Percentiles rank a stretch among this genome's conserved stretches.
Evolutionary conservation across 2,797 vertebrate genomes (phyloP).

Genomic region (Sebastes vulpes): DNA sequence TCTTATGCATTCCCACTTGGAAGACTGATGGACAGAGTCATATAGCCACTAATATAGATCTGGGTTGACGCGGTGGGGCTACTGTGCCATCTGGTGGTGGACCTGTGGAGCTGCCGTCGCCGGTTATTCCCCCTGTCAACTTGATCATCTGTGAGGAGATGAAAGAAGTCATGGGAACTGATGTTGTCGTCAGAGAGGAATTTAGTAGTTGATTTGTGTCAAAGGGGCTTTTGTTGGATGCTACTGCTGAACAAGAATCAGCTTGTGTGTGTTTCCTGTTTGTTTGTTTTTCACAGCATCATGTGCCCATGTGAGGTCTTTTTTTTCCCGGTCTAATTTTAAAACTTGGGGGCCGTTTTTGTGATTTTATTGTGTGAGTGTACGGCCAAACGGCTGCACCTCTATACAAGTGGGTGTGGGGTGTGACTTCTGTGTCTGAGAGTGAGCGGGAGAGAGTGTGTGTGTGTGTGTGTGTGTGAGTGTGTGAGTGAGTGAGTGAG

Average conservation of each 20-base stretch:
- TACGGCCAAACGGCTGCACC: conserved; percentile 43
- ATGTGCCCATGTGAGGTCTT: neutral
- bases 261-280: neutral
- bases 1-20: conserved; percentile 10
- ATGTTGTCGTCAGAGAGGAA: neutral
- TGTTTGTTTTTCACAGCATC: neutral
- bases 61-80: conserved; percentile 1
- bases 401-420: conserved; percentile 34
- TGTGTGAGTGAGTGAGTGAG: neutral
- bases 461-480: conserved; percentile 31
- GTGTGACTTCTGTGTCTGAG: conserved; percentile 19
- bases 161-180: neutral
- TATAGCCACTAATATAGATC: neutral
- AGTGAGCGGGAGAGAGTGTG: conserved; percentile 22
- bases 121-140: neutral
- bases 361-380: conserved; percentile 31
- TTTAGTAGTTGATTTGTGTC: neutral
- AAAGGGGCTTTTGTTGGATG: neutral
- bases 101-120: neutral
- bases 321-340: neutral
- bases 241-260: neutral
- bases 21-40: conserved; percentile 47
- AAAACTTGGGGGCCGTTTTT: conserved; percentile 7
- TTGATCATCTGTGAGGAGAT: neutral
- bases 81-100: conserved; percentile 77